These are phyloP conservation scores for Mionectes olivaceus DNA, from an alignment of 2,797 vertebrate genomes.

Conservation along the genomic window DNA sequence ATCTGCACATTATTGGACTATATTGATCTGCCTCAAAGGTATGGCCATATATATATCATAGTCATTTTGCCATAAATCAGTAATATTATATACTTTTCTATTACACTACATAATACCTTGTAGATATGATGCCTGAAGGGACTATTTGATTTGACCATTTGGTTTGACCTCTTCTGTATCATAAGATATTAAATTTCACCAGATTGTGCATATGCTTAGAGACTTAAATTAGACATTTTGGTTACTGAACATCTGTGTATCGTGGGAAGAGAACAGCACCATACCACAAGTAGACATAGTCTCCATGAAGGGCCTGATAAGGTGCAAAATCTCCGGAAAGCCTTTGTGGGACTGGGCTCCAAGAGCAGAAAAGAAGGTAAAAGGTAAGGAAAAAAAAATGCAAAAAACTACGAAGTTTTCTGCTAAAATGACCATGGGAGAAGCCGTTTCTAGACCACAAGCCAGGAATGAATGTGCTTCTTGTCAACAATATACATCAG, in stretches of 20 bases:
- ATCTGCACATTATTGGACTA: background rate
- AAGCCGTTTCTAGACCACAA: background rate
- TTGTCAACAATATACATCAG: background rate
- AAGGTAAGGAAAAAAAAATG: background rate
- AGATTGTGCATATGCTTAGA: background rate
- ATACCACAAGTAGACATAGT: background rate
- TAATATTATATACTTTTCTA: background rate
- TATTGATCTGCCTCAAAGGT: constrained; percentile 7
- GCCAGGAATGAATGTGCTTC: background rate
- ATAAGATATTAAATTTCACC: constrained; percentile 13
- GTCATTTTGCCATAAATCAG: constrained; percentile 20
- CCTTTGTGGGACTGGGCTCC: background rate
- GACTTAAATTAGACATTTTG: background rate
- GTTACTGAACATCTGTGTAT: background rate
- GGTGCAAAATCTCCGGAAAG: background rate
- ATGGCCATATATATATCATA: background rate
- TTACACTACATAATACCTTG: background rate
- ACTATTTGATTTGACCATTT: background rate
- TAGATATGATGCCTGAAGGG: background rate
- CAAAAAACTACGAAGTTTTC: background rate
- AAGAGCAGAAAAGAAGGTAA: background rate
- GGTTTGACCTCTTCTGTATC: constrained; percentile 6
- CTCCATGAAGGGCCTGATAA: background rate
- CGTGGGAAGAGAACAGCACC: background rate
- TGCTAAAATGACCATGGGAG: background rate